Evolutionary conservation across 2,797 vertebrate species (phyloP).

Genomic region (Anniella stebbinsi): DNA sequence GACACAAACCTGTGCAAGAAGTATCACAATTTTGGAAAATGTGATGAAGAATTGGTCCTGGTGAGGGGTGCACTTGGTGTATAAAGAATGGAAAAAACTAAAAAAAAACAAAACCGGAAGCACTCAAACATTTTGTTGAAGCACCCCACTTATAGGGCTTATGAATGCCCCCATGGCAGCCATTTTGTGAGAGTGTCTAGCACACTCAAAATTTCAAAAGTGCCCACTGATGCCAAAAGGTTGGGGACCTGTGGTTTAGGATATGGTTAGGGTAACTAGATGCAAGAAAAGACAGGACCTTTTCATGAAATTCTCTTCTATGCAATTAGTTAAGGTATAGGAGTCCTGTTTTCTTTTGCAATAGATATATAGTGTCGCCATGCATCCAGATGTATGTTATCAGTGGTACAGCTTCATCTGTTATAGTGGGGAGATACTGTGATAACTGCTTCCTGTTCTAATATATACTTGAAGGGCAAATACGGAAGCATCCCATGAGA

Average conservation of each 20-base stretch:
- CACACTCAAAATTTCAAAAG: no score
- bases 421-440: not conserved
- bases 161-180: no score
- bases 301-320: not conserved
- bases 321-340: not conserved
- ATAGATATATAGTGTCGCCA: not conserved
- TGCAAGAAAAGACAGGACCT: not conserved
- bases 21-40: no score
- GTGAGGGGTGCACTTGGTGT: no score
- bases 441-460: not conserved
- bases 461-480: constrained; percentile 69
- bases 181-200: no score
- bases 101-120: no score
- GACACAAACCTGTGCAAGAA: no score
- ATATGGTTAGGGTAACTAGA: no score
- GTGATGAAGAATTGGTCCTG: no score
- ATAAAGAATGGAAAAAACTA: no score
- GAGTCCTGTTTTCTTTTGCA: not conserved
- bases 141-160: not conserved
- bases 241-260: no score
- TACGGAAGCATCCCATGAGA: constrained; percentile 64
- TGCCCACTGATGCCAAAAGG: no score
- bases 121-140: not conserved
- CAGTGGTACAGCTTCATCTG: not conserved
- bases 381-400: not conserved